Evolutionary conservation across 2,797 vertebrate genomes (phyloP).

Genomic region (Cynodonichthys magdalenae): DNA sequence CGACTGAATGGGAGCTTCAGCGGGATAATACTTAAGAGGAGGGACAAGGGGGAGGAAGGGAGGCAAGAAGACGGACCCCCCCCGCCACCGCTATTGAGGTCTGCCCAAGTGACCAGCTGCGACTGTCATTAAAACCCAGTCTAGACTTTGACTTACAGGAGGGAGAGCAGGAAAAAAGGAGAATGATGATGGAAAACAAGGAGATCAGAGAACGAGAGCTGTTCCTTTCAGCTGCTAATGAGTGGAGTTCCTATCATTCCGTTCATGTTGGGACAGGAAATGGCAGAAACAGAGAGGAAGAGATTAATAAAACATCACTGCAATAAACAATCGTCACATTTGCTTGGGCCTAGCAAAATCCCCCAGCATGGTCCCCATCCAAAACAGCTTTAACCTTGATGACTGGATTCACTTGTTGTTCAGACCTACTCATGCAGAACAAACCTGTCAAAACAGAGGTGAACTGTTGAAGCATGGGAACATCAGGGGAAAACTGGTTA

Average conservation of each 20-base stretch:
- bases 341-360: constrained; percentile 46
- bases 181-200: constrained; percentile 39
- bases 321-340: constrained; percentile 62
- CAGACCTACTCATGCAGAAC: constrained; percentile 26
- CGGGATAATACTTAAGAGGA: constrained; percentile 58
- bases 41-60: not conserved
- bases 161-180: constrained; percentile 53
- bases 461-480: constrained; percentile 12
- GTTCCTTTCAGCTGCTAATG: constrained; percentile 51
- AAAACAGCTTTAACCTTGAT: constrained; percentile 40
- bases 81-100: constrained; percentile 67
- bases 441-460: constrained; percentile 42
- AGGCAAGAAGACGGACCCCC: constrained; percentile 29
- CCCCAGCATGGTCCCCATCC: constrained; percentile 53
- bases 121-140: constrained; percentile 82
- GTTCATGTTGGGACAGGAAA: constrained; percentile 82
- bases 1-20: constrained; percentile 66
- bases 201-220: constrained; percentile 34
- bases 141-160: constrained; percentile 82
- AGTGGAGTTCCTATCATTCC: constrained; percentile 82
- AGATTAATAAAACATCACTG: constrained; percentile 76
- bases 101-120: constrained; percentile 77
- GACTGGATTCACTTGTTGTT: constrained; percentile 7
- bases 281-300: constrained; percentile 64
- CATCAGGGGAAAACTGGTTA: constrained; percentile 42